A percentile compares a stretch with the other conserved stretches of the same genome.
Conservation (phyloP, 2,113 vertebrate genomes). For the Stomatorhinus ivindoensis region DNA sequence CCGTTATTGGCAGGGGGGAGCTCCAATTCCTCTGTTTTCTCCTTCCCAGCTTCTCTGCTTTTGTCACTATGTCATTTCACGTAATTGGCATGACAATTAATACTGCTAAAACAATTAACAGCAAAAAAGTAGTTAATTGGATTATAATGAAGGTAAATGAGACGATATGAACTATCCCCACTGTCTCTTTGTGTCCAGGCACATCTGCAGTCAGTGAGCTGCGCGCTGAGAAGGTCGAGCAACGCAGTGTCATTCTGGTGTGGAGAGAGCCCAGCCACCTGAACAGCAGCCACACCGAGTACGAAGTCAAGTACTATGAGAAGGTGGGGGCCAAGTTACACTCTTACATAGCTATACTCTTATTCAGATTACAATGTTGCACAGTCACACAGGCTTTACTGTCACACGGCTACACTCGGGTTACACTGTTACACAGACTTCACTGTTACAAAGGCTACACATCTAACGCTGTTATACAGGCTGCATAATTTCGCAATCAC, state of each 20-base stretch:
- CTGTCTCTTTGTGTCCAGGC: constrained; percentile 40
- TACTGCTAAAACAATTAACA: background rate
- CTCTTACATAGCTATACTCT: background rate
- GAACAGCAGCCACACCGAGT: constrained; percentile 73
- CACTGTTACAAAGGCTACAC: background rate
- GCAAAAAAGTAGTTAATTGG: background rate
- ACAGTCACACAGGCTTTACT: background rate
- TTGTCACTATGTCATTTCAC: background rate
- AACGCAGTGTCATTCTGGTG: constrained; percentile 78
- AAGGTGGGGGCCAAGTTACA: constrained; percentile 62
- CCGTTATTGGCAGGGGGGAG: background rate
- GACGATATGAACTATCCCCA: background rate
- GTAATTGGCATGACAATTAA: background rate
- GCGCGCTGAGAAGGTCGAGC: constrained; percentile 75
- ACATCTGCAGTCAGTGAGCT: constrained; percentile 71
- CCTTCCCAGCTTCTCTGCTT: background rate
- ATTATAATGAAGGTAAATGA: background rate
- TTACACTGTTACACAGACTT: background rate
- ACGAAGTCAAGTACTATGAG: constrained; percentile 90
- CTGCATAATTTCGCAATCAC: background rate
- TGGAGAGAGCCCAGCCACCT: constrained; percentile 71
- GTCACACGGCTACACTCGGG: background rate
- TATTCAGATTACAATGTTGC: background rate
- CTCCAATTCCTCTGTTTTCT: background rate
- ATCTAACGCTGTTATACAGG: background rate